Base-by-base conservation (phyloP, 2,888 invertebrate genomes). In the Xylocampa areola region DNA sequence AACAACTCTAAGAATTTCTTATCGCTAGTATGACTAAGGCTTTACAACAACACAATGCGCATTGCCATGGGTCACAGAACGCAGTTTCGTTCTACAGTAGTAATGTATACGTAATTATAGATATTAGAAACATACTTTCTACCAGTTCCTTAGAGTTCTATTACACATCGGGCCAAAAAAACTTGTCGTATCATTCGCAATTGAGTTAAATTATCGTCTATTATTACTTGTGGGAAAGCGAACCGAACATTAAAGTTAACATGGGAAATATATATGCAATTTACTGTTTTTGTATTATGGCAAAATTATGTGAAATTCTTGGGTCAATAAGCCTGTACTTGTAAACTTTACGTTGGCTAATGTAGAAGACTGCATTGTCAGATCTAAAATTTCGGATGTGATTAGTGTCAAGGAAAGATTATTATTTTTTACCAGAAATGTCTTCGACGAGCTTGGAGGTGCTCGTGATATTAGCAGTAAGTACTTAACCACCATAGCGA, bases 91-190 rank as follows among this genome's bases (percentile, higher is more conserved):
- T 55, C 37, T 39, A 33, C 23, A 47, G 25, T 45, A 58, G 60
- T 57, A 49, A 67, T 63, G 57, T 58, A 23, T 40, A 37, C 37
- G 8, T 70, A 70, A 68, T 68, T 65, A 70, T 59, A 59, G 41
- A 23, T 55, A 68, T 61, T 64, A 65, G 51, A 59, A 66, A 59
- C 55, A 59, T 14, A 43, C 80, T 83, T 83, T 83, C 83, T 76
- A 77, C 44, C 36, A 51, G 52, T 72, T 73, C 65, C 65, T 58
- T 54, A 43, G 21, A 6, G 21, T 48, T 21, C 3, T 19, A 6
- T 37, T 64, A 76, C 68, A 76, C 66, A 50, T 44, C 32, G 39
- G 36, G 53, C 45, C 63, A 67, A 47, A 68, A 62, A 81, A 81
- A 76, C 30, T 35, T 67, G 75, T 68, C 66, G 65, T 79, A 70